These are phyloP conservation scores for Heliconius melpomene DNA, from an alignment of 1,140 invertebrate species.

Conservation along the genomic window DNA sequence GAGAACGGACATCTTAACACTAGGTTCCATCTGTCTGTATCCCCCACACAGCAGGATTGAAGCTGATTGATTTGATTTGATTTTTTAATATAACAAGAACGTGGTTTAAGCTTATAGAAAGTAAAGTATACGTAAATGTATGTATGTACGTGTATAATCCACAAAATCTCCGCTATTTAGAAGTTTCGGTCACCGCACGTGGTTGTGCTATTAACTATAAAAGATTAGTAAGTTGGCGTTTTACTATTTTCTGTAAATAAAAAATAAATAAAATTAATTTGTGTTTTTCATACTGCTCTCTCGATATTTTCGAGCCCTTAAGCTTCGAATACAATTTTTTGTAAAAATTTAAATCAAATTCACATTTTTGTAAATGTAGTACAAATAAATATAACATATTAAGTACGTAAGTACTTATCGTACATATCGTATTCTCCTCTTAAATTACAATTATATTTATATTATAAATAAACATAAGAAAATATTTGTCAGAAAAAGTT, in stretches of 20 bases:
- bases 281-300: too few species aligned
- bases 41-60: too few species aligned
- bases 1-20: too few species aligned
- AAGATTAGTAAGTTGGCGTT: neutral
- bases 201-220: constrained; percentile 13
- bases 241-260: neutral
- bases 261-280: too few species aligned
- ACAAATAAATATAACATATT: neutral
- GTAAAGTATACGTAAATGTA: neutral
- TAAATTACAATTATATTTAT: constrained; percentile 17
- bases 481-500: constrained; percentile 15
- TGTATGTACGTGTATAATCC: neutral
- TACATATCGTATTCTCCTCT: neutral
- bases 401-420: neutral
- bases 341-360: too few species aligned
- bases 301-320: too few species aligned
- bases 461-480: constrained; percentile 5
- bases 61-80: too few species aligned
- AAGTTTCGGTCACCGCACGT: constrained; percentile 12
- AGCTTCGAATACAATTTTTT: too few species aligned
- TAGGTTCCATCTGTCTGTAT: too few species aligned
- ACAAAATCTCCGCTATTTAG: neutral
- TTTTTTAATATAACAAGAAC: neutral
- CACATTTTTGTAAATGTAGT: too few species aligned
- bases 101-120: neutral